Conservation (phyloP, 2,113 vertebrate genomes). For the Gavialis gangeticus region DNA sequence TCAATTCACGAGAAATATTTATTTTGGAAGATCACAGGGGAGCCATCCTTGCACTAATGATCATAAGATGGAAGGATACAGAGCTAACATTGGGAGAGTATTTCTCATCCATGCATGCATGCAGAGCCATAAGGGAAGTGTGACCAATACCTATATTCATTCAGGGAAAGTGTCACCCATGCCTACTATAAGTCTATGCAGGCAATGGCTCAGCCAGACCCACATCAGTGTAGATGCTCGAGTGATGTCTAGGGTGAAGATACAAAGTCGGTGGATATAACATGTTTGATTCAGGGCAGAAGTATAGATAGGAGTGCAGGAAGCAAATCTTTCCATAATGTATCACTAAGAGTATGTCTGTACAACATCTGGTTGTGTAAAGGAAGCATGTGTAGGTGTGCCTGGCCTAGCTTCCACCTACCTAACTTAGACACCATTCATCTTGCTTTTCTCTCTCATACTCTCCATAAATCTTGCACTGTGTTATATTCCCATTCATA, state of each 20-base stretch:
- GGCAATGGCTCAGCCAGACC: constrained; percentile 7
- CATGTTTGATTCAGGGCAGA: neutral
- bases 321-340: neutral
- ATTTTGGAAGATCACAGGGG: constrained; percentile 44
- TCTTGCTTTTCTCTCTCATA: neutral
- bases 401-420: neutral
- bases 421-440: neutral
- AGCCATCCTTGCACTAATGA: neutral
- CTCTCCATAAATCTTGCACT: neutral
- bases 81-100: neutral
- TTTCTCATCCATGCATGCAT: neutral
- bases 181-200: neutral
- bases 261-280: neutral
- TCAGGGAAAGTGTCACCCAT: neutral
- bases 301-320: neutral
- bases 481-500: neutral
- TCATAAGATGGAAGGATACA: constrained; percentile 8
- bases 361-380: neutral
- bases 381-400: neutral
- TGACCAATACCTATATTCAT: neutral
- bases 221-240: constrained; percentile 1
- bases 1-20: constrained; percentile 42
- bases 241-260: neutral
- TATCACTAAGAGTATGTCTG: rapidly evolving
- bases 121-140: too few relatives aligned